Conservation (phyloP, 1,140 invertebrate species). For the Aphelenchoides besseyi region DNA sequence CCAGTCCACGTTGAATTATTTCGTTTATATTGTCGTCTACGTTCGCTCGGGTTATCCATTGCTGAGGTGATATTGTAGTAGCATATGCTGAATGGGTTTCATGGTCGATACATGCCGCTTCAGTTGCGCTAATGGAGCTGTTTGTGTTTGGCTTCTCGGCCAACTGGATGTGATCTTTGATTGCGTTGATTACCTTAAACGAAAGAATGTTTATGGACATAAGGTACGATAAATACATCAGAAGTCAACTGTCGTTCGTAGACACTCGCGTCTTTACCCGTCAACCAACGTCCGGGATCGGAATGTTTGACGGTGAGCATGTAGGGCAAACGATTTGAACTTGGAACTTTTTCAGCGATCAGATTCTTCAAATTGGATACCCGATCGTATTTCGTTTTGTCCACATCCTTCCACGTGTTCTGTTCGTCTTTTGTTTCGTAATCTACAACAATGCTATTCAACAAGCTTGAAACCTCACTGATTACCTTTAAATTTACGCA, state of each 20-base stretch:
- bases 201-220: background rate
- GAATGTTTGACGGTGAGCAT: conserved; percentile 8
- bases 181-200: conserved; percentile 28
- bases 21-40: conserved; percentile 20
- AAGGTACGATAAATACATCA: conserved; percentile 18
- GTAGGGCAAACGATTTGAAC: conserved; percentile 10
- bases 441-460: conserved; percentile 20
- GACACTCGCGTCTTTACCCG: conserved; percentile 26
- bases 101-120: conserved; percentile 23
- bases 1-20: conserved; percentile 25
- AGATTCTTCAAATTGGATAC: conserved; percentile 15
- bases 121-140: background rate
- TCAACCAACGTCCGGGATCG: conserved; percentile 21
- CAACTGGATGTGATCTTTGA: conserved; percentile 19
- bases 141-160: conserved; percentile 3
- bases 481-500: conserved; percentile 36
- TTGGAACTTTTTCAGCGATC: conserved; percentile 17
- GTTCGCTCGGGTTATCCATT: conserved; percentile 14
- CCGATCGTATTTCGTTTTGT: background rate
- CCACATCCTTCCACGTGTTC: conserved; percentile 15
- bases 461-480: background rate
- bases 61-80: background rate
- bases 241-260: conserved; percentile 38
- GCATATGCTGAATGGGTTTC: conserved; percentile 1
- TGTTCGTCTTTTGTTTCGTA: conserved; percentile 25